phyloP scores from a whole-genome alignment of 2,797 vertebrate genomes.

The Aphelocoma californica region DNA sequence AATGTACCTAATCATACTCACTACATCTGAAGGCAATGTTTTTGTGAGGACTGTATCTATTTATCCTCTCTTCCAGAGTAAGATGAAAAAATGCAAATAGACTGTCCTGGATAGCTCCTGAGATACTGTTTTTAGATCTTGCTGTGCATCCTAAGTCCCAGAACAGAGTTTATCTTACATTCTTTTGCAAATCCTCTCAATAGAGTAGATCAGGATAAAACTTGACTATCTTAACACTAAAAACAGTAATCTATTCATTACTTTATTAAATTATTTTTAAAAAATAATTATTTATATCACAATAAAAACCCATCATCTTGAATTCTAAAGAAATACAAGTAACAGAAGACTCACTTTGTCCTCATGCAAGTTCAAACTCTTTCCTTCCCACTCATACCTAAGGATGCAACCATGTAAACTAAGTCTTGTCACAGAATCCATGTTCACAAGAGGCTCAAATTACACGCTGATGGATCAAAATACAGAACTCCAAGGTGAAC shows the following conservation, averaged over 20 bases:
- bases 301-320: not conserved
- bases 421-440: not conserved
- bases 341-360: not conserved
- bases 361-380: not conserved
- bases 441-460: not conserved
- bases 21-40: not conserved
- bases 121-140: not conserved
- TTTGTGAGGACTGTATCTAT: not conserved
- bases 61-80: not conserved
- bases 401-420: not conserved
- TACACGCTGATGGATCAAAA: not conserved
- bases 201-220: not conserved
- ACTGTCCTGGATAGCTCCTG: not conserved
- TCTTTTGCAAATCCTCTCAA: not conserved
- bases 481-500: not conserved
- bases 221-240: not conserved
- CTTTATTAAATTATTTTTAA: not conserved
- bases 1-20: constrained; percentile 32
- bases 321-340: not conserved
- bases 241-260: not conserved
- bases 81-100: not conserved
- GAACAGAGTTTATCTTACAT: not conserved
- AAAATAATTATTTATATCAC: not conserved
- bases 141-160: not conserved
- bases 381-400: not conserved